phyloP scores from a whole-genome alignment of 2,888 invertebrate species.

The Eumerus sabulonum region DNA sequence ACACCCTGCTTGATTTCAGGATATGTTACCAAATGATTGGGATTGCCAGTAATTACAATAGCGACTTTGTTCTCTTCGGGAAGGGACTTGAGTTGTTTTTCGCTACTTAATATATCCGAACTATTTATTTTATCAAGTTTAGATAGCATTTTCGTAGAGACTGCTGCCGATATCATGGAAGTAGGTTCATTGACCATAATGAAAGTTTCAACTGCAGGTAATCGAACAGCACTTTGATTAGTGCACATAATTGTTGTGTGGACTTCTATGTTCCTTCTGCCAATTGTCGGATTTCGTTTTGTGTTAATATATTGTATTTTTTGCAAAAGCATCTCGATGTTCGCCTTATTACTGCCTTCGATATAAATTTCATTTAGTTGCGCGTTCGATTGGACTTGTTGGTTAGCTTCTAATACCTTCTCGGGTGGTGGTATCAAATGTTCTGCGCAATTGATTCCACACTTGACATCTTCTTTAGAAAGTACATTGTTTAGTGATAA shows the following conservation, averaged over 20 bases:
- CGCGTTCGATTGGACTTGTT: slow-evolving; percentile 85
- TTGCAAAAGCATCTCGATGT: slow-evolving; percentile 91
- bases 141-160: slow-evolving; percentile 45
- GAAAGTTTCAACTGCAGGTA: slow-evolving; percentile 78
- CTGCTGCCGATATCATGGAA: slow-evolving; percentile 42
- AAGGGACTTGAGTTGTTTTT: slow-evolving; percentile 27
- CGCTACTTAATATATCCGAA: slow-evolving; percentile 4
- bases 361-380: slow-evolving; percentile 89
- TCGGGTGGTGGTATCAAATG: slow-evolving; percentile 82
- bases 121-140: slow-evolving; percentile 29
- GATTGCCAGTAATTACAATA: slow-evolving; percentile 74
- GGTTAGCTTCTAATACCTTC: slow-evolving; percentile 87
- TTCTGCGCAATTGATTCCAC: slow-evolving; percentile 78
- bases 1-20: slow-evolving; percentile 83
- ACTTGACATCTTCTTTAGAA: slow-evolving; percentile 75
- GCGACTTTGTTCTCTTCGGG: slow-evolving; percentile 66
- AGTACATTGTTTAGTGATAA: slow-evolving; percentile 73
- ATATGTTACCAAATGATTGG: slow-evolving; percentile 78
- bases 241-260: slow-evolving; percentile 76
- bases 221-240: slow-evolving; percentile 76
- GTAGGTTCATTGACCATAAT: slow-evolving; percentile 78
- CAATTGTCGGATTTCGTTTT: slow-evolving; percentile 95
- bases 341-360: slow-evolving; percentile 93
- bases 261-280: slow-evolving; percentile 86
- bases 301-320: slow-evolving; percentile 95